Percentiles rank a stretch among this genome's conserved stretches.
Evolutionary conservation across 2,113 vertebrate species (phyloP).

Genomic region (Aramus guarauna): DNA sequence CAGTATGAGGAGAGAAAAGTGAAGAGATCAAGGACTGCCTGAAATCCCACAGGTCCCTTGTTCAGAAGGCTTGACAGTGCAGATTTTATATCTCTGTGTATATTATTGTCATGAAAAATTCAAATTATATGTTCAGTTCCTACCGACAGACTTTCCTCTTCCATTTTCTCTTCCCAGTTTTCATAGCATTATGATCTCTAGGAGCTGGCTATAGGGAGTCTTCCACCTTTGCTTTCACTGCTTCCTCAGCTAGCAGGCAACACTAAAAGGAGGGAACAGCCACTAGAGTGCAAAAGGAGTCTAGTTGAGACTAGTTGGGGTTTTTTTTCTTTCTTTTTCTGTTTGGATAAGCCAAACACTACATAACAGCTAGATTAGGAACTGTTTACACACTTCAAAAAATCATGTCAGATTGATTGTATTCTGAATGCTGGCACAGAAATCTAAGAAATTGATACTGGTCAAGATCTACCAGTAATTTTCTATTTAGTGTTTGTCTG

Average conservation of each 20-base stretch:
- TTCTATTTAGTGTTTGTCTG: neutral
- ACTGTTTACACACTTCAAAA: neutral
- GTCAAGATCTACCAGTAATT: neutral
- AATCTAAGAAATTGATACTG: neutral
- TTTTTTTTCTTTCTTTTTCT: neutral
- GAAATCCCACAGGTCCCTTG: neutral
- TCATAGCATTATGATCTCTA: neutral
- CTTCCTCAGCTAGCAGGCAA: neutral
- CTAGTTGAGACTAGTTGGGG: neutral
- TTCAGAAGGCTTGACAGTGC: neutral
- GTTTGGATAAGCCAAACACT: neutral
- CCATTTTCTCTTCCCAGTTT: neutral
- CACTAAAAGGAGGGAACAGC: neutral
- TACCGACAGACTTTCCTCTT: neutral
- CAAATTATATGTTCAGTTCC: neutral
- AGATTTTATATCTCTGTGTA: neutral
- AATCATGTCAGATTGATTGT: neutral
- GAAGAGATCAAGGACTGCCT: neutral
- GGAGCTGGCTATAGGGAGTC: neutral
- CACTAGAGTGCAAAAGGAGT: neutral
- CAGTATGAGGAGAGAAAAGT: neutral
- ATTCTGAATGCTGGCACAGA: neutral
- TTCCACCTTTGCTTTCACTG: neutral
- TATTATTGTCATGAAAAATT: neutral
- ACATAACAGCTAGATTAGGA: neutral